phyloP scores from a whole-genome alignment of 2,797 vertebrate genomes.

The Poeciliopsis presidionis region DNA sequence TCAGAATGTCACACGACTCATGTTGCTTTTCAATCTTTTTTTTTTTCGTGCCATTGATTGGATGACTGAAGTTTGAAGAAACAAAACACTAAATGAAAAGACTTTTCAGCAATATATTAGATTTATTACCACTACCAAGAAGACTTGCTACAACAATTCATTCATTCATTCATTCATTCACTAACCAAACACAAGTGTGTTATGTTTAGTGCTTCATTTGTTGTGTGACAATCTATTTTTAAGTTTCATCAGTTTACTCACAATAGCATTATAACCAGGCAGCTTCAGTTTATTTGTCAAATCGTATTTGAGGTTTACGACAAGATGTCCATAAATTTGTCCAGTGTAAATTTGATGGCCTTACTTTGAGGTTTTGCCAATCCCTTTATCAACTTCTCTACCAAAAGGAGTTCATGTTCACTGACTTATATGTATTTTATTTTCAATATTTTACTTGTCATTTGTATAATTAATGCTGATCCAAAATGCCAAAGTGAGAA shows the following conservation, averaged over 20 bases:
- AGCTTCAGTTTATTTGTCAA: neutral
- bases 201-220: neutral
- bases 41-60: neutral
- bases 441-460: neutral
- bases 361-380: neutral
- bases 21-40: neutral
- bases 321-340: neutral
- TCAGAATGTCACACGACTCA: neutral
- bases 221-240: neutral
- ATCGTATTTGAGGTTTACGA: neutral
- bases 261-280: neutral
- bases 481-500: neutral
- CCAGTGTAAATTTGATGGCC: neutral
- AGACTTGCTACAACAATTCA: neutral
- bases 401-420: neutral
- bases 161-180: neutral
- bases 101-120: neutral
- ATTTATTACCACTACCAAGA: neutral
- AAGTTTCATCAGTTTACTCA: neutral
- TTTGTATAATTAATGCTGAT: neutral
- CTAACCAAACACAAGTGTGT: neutral
- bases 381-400: neutral
- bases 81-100: neutral
- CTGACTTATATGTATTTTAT: neutral
- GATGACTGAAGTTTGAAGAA: neutral